Evolutionary conservation across 2,113 vertebrate species (phyloP).

Genomic region (Perca schrenkii): DNA sequence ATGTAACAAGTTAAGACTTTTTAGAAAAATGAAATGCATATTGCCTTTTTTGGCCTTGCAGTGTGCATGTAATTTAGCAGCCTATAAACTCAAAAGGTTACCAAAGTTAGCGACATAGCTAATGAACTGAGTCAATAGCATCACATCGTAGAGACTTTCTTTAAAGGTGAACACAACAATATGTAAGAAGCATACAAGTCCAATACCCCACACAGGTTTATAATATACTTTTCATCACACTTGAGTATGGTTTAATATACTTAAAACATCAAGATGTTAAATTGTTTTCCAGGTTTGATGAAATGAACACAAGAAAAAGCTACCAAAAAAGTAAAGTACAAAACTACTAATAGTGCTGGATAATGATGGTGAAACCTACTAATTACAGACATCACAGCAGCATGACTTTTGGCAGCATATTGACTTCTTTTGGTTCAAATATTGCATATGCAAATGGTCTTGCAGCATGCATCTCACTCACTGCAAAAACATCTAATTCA

Average conservation of each 20-base stretch:
- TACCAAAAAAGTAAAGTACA: conserved; percentile 52
- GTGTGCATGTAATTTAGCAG: background rate
- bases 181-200: background rate
- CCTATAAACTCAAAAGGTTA: background rate
- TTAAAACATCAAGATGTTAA: conserved; percentile 42
- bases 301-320: conserved; percentile 51
- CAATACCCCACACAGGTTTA: background rate
- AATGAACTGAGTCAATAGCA: background rate
- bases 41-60: background rate
- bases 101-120: background rate
- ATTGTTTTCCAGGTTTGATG: conserved; percentile 62
- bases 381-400: conserved; percentile 38
- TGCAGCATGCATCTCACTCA: conserved; percentile 35
- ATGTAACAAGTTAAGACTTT: background rate
- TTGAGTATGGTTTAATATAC: background rate
- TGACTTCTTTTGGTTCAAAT: conserved; percentile 26
- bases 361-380: conserved; percentile 32
- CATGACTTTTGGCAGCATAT: conserved; percentile 40
- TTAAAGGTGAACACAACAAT: conserved; percentile 12
- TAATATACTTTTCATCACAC: background rate
- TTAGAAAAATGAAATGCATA: background rate
- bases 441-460: conserved; percentile 45
- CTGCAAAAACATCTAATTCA: conserved; percentile 3
- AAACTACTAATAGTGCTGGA: conserved; percentile 28
- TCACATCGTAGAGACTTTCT: background rate